Evolutionary conservation across 2,888 invertebrate genomes (phyloP), one percentile per base, ranked within the genome.

Genomic region (Hyles lineata): DNA sequence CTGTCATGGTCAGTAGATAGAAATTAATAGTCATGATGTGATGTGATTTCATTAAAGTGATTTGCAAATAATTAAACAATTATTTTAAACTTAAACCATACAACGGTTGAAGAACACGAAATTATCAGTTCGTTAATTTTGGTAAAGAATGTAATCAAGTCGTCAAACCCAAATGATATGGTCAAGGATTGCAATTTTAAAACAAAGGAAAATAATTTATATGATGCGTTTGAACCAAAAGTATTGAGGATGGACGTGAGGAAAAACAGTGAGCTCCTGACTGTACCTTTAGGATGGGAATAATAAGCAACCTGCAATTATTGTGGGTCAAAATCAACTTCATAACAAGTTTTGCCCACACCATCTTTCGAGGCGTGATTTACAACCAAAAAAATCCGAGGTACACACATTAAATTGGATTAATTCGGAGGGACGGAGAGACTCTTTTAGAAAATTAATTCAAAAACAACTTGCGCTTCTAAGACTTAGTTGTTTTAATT

Each of bases 251-350:
- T 7, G 52, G 19, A 55, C 52, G 55, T 55, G 55, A 55, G 55
- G 62, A 63, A 32, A 63, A 11, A 9, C 32, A 32, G 19, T 32
- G n/a, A 21, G 29, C 62, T 21, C 19, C n/a, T 63, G 35, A 63
- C n/a, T n/a, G 21, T 35, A 35, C n/a, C 62, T 19, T 61, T 32
- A n/a, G 32, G 62, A n/a, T 35, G 32, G 21, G 19, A 11, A 63
- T 35, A 61, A 61, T 61, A n/a, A 32, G 35, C 32, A 21, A 7
- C 32, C n/a, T 35, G 32, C 32, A 32, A 63, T 63, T 63, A 32
- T 63, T 55, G 19, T n/a, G 55, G 55, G 19, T 25, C 61, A 29
- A 25, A 61, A 32, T 61, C 61, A 61, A 55, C 55, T 55, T 55
- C 17, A 61, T 25, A 61, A 61, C 61, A 61, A 17, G 15, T 61